Evolutionary conservation across 2,113 vertebrate species (phyloP).

Genomic region (Naja naja): DNA sequence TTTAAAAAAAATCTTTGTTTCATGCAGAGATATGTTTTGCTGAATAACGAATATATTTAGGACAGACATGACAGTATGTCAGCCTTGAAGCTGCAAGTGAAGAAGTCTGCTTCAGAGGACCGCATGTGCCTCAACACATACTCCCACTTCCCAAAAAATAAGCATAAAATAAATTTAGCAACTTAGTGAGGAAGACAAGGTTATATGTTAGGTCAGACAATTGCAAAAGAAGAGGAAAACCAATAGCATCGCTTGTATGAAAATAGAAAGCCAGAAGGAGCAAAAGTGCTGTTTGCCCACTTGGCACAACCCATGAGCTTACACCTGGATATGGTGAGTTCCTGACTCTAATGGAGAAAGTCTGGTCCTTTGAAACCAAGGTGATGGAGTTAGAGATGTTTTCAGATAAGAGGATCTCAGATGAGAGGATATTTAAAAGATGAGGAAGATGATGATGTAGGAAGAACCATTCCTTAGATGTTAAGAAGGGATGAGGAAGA

Average conservation of each 20-base stretch:
- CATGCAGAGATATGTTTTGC: conserved; percentile 38
- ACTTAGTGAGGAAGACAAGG: neutral
- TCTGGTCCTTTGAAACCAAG: neutral
- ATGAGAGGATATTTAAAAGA: neutral
- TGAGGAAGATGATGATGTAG: neutral
- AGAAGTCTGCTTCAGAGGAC: neutral
- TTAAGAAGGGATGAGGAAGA: neutral
- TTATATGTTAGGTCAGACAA: neutral
- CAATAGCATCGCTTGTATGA: neutral
- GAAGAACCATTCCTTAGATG: neutral
- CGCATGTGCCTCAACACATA: neutral
- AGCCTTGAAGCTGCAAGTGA: neutral
- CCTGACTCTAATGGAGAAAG: neutral
- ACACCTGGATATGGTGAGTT: neutral
- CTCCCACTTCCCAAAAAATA: neutral
- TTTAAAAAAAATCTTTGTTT: conserved; percentile 26
- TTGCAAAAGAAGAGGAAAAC: neutral
- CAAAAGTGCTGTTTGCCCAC: neutral
- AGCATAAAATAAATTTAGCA: neutral
- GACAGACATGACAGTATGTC: neutral
- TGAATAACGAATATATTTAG: neutral
- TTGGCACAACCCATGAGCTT: neutral
- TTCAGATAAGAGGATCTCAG: neutral
- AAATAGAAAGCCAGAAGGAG: neutral
- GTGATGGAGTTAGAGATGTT: neutral